Base-by-base conservation (phyloP, 37 sponge, comb jelly and placozoan genomes). In the Halichondria panicea region DNA sequence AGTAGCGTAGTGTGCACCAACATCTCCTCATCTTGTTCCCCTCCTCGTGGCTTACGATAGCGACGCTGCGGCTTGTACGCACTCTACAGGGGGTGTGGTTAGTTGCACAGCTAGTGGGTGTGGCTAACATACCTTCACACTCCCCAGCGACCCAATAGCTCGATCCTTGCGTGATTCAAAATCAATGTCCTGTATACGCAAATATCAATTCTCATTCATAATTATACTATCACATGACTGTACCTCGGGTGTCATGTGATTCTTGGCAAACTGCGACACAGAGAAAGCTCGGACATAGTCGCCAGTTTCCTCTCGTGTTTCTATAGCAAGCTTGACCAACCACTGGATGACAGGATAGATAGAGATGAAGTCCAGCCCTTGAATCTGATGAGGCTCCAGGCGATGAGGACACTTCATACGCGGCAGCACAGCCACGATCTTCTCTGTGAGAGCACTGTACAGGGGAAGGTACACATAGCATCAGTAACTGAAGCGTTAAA, bases 291-390 rank as follows among this genome's bases (percentile, higher is more conserved):
- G 50, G 41, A 95, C 92, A 67, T 81, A 84, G 59, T 98, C 91
- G 6, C 96, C 93, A 85, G 92, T 89, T 72, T 98, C 99, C 61
- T 95, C 93, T 42, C 89, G 77, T 0, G 96, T 95, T 59, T 92
- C 98, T 66, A 97, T 94, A 57, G 98, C 98, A 1, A 86, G 74
- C 72, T 91, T 88, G 50, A 97, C 98, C 68, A 97, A 78, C 98
- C 98, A 97, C 87, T 97, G 98, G 36, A 97, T 90, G 25, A 97
- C 98, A 44, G 98, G 98, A 74, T 79, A 97, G 62, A 97, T 97
- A 71, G 94, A 90, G 53, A 97, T 91, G 75, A 92, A 97, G 74
- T 97, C 98, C 44, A 97, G 78, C 0, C 98, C 98, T 70, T 97
- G 98, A 19, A 97, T 97, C 85, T 97, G 98, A 65, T 97, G 98